These are phyloP conservation scores for Timema podura DNA, from an alignment of 2,888 invertebrate genomes.

Conservation along the genomic window DNA sequence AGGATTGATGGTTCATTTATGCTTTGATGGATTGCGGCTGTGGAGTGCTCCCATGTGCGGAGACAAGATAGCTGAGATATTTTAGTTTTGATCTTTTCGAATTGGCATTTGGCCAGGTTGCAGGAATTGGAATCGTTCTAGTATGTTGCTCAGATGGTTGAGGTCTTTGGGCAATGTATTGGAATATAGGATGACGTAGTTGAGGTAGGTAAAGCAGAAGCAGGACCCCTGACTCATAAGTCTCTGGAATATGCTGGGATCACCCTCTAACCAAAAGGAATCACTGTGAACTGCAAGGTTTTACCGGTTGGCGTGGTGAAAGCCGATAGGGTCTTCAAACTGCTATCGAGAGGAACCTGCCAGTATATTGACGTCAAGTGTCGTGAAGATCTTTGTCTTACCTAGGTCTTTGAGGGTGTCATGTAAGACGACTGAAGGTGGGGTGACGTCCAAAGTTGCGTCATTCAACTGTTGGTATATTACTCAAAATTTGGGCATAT, in stretches of 20 bases:
- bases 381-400: constrained; percentile 24
- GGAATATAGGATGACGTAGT: not conserved
- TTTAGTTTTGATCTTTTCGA: too few relatives aligned
- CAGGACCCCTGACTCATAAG: not conserved
- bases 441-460: constrained; percentile 13
- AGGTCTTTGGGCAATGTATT: not conserved
- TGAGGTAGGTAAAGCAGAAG: not conserved
- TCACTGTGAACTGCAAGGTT: not conserved
- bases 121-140: not conserved
- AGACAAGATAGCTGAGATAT: too few relatives aligned
- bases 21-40: too few relatives aligned
- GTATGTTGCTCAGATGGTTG: not conserved
- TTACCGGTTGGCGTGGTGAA: constrained; percentile 24
- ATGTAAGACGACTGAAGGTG: constrained; percentile 22
- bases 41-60: too few relatives aligned
- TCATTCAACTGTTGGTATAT: constrained; percentile 25
- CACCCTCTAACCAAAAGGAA: not conserved
- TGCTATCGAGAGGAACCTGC: constrained; percentile 21
- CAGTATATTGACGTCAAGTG: constrained; percentile 28
- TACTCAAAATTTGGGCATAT: constrained; percentile 25
- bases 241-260: not conserved
- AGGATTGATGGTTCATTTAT: too few relatives aligned
- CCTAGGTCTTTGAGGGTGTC: constrained; percentile 23
- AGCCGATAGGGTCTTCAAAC: constrained; percentile 22
- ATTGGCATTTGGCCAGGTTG: not conserved